These are phyloP conservation scores for Zygogramma bicolorata DNA, from an alignment of 2,888 invertebrate genomes.

Conservation along the genomic window DNA sequence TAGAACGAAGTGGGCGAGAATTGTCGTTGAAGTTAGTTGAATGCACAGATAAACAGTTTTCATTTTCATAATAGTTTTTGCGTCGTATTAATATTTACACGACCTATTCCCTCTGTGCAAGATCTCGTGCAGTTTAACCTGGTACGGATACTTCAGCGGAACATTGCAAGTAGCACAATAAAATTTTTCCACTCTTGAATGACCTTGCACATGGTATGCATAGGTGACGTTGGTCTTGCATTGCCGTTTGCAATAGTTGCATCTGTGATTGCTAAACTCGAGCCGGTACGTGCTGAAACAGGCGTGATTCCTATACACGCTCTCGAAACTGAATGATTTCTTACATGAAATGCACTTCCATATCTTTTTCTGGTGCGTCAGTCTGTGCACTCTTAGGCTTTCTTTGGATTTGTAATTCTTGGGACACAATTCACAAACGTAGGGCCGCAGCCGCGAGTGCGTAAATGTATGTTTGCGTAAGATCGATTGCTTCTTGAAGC, in stretches of 20 bases:
- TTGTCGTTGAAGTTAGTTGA: too few species aligned
- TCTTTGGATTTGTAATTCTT: slow-evolving; percentile 47
- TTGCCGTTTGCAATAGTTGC: slow-evolving; percentile 34
- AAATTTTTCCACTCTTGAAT: slow-evolving; percentile 26
- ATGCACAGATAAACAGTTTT: too few species aligned
- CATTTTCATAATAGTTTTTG: too few species aligned
- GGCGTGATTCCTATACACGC: slow-evolving; percentile 32
- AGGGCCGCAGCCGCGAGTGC: slow-evolving; percentile 38
- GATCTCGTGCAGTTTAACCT: slow-evolving; percentile 32
- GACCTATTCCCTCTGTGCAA: slow-evolving; percentile 9
- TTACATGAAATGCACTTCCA: slow-evolving; percentile 33
- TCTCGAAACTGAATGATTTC: slow-evolving; percentile 31
- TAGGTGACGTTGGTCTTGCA: slow-evolving; percentile 34
- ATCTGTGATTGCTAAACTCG: slow-evolving; percentile 27
- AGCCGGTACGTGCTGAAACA: slow-evolving; percentile 31
- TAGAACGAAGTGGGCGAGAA: too few species aligned
- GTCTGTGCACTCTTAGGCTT: slow-evolving; percentile 42
- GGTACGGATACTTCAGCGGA: slow-evolving; percentile 32
- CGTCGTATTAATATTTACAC: background rate
- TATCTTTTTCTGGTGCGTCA: slow-evolving; percentile 29
- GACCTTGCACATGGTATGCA: slow-evolving; percentile 30
- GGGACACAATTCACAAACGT: slow-evolving; percentile 41
- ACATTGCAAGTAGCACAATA: slow-evolving; percentile 31
- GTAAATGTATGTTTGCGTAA: slow-evolving; percentile 46
- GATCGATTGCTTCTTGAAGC: slow-evolving; percentile 48